These are phyloP conservation scores for Silvanus unidentatus DNA, from an alignment of 2,888 invertebrate species.

Conservation along the genomic window DNA sequence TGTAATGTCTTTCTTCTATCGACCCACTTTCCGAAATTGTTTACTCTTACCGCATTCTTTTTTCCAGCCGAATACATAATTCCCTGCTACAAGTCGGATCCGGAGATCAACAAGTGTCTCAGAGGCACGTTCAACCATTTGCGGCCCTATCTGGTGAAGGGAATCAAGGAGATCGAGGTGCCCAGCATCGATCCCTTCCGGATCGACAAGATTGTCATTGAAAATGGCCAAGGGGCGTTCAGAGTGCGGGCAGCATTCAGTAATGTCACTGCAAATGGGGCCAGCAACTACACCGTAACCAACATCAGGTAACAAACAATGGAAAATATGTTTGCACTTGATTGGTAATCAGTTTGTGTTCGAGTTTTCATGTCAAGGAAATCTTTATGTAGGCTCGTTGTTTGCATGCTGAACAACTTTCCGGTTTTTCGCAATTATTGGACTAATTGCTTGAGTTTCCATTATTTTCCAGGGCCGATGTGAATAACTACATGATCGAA, in stretches of 20 bases:
- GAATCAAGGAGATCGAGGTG: conserved; percentile 65
- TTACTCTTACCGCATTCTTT: too few species aligned
- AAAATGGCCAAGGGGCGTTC: conserved; percentile 72
- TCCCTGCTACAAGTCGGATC: conserved; percentile 63
- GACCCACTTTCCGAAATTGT: too few species aligned
- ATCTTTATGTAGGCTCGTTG: too few species aligned
- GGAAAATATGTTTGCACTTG: too few species aligned
- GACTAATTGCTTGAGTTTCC: too few species aligned
- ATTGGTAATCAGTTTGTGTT: too few species aligned
- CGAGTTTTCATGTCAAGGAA: too few species aligned
- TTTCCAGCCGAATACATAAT: conserved; percentile 67
- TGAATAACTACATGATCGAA: conserved; percentile 57
- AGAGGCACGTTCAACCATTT: conserved; percentile 67
- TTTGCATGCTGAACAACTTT: too few species aligned
- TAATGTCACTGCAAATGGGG: conserved; percentile 70
- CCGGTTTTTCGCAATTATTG: too few species aligned
- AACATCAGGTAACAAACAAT: conserved; percentile 55
- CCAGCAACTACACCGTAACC: conserved; percentile 66
- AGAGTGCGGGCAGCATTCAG: conserved; percentile 66
- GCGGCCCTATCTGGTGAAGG: conserved; percentile 62
- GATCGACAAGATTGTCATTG: conserved; percentile 67
- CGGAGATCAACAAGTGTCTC: conserved; percentile 61
- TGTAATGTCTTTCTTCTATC: too few species aligned
- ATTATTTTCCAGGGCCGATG: conserved; percentile 54
- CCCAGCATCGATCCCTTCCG: conserved; percentile 70